phyloP scores from a whole-genome alignment of 2,888 invertebrate genomes.

The Boloria selene region DNA sequence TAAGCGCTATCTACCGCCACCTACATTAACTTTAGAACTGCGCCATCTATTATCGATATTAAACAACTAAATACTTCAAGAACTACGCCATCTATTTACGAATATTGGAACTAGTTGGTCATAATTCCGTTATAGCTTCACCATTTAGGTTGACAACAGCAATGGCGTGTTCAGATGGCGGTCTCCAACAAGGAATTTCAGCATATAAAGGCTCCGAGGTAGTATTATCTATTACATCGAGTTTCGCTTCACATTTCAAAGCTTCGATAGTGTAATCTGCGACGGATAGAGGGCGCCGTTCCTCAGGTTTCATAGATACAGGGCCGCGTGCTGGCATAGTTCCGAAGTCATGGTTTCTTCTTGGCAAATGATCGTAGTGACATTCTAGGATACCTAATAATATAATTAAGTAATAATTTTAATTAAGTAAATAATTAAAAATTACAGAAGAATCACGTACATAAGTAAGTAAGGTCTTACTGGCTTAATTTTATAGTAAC shows the following conservation, averaged over 20 bases:
- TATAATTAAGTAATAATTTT: constrained; percentile 9
- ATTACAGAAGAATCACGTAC: background rate
- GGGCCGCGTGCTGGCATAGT: constrained; percentile 55
- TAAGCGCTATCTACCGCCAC: background rate
- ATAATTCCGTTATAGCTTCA: constrained; percentile 79
- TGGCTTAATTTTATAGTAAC: no score
- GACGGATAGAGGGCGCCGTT: constrained; percentile 56
- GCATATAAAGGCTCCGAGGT: constrained; percentile 85
- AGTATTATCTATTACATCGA: constrained; percentile 66
- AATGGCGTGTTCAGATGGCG: constrained; percentile 73
- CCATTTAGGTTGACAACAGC: constrained; percentile 72
- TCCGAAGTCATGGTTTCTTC: constrained; percentile 66
- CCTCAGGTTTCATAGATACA: constrained; percentile 56
- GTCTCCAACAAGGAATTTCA: constrained; percentile 84
- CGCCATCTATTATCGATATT: constrained; percentile 18
- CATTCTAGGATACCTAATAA: constrained; percentile 79
- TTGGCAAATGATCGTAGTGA: constrained; percentile 84
- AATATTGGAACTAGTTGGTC: constrained; percentile 46
- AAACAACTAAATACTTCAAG: constrained; percentile 11
- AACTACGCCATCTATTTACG: constrained; percentile 58
- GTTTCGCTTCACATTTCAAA: constrained; percentile 71
- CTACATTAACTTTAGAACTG: background rate
- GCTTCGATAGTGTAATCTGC: constrained; percentile 73
- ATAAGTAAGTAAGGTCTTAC: background rate
- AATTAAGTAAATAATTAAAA: background rate